Evolutionary conservation across 2,113 vertebrate species (phyloP).

Genomic region (Muntiacus reevesi): DNA sequence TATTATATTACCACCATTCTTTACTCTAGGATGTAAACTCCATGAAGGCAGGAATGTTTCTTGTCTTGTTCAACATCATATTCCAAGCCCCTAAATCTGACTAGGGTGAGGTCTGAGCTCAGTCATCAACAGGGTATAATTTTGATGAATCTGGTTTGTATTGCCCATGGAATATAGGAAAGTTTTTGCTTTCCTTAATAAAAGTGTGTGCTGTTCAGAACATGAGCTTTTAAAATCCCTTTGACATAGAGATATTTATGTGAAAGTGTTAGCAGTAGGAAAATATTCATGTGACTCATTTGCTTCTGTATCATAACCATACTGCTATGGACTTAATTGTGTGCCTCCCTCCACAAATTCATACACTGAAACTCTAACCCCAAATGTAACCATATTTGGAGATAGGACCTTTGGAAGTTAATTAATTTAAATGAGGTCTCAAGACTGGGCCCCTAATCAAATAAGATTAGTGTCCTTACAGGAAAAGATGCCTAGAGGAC

Average conservation of each 20-base stretch:
- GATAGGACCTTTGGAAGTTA: background rate
- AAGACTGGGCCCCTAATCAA: background rate
- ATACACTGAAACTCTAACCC: background rate
- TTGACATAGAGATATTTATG: background rate
- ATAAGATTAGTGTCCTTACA: background rate
- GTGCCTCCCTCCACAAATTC: background rate
- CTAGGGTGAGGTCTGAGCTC: background rate
- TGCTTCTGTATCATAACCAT: background rate
- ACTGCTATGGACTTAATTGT: background rate
- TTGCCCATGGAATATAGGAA: background rate
- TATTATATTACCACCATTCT: background rate
- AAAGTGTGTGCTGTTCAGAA: background rate
- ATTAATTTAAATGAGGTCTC: background rate
- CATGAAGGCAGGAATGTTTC: background rate
- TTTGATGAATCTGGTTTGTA: background rate
- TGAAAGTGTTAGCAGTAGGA: background rate
- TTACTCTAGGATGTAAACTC: background rate
- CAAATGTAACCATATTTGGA: background rate
- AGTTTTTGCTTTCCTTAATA: background rate
- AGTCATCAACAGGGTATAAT: background rate
- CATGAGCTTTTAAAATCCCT: background rate
- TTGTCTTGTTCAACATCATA: background rate
- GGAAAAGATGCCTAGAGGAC: background rate
- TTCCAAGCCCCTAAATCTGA: background rate
- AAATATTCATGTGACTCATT: background rate